Base-by-base conservation (phyloP, 1,140 invertebrate species). In the Lineus longissimus region DNA sequence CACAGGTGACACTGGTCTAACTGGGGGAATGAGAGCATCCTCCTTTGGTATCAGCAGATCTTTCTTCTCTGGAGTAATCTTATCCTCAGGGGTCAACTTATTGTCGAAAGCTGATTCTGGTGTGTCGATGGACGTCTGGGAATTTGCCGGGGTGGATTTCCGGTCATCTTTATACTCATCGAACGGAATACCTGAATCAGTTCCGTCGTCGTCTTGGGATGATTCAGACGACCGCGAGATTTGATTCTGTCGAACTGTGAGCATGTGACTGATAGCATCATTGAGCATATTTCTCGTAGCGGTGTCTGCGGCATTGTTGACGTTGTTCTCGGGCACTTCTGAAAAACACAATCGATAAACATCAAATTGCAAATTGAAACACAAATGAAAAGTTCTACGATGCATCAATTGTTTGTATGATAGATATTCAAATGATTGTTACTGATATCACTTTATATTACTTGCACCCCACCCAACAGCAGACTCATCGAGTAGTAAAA, bases 241-340 rank as follows among this genome's bases (percentile, higher is more conserved):
- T 45, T 64, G 61, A 11, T 64, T 69, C 11, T 64, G 66, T 36
- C 71, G 66, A n/a, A 75, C 75, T 17, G 62, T 64, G 15, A 78
- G 59, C 69, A 80, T 78, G 19, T 75, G 64, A 41, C 67, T 55
- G 17, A 80, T 70, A 11, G 78, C 78, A 51, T 80, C 76, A 25
- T 76, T 69, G 22, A 78, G 63, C 55, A 80, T 54, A 23, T 68
- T 65, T 11, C 68, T 65, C 17, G 73, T 68, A 19, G 72, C 64
- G 31, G 63, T 64, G 31, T 74, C 63, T 0, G 72, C 63, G 0
- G 47, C 27, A 9, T 61, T 55, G 51, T 73, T 60, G 45, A 64
- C 19, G 17, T 33, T 27, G 7, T 29, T 43, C 60, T 69, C 51
- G 33, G 59, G 47, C 57, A 47, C 36, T 65, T 69, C 58, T 19